Evolutionary conservation across 1,140 invertebrate genomes (phyloP).

Genomic region (Ladona fulva): DNA sequence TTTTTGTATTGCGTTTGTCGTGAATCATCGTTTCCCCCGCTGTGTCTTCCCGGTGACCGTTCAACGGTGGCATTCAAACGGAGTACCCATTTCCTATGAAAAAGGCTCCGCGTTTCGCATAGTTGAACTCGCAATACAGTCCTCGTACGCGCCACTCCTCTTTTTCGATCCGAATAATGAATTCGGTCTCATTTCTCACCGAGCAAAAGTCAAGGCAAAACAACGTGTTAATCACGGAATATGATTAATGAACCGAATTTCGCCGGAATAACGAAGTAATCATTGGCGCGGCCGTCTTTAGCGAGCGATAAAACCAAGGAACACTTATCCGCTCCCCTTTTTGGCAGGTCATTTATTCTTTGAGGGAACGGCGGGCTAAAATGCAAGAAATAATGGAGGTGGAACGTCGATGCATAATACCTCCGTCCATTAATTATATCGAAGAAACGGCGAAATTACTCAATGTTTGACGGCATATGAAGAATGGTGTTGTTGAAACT

Average conservation of each 20-base stretch:
- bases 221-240: slow-evolving; percentile 6
- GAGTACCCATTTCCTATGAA: too few species aligned
- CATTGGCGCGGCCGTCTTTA: too few species aligned
- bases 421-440: neutral
- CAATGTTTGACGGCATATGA: neutral
- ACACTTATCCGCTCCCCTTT: too few species aligned
- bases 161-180: neutral
- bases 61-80: too few species aligned
- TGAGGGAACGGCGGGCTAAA: neutral
- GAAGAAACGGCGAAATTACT: neutral
- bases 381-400: neutral
- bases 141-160: too few species aligned
- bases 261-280: too few species aligned
- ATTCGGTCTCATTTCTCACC: neutral
- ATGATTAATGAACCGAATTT: neutral
- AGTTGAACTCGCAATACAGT: too few species aligned
- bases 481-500: slow-evolving; percentile 1
- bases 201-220: neutral
- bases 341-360: neutral
- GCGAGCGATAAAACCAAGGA: too few species aligned
- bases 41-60: too few species aligned
- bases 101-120: too few species aligned
- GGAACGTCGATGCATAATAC: neutral
- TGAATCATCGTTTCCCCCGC: too few species aligned
- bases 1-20: too few species aligned